Conservation (phyloP, 1,140 invertebrate genomes). For the Eriosoma lanigerum region DNA sequence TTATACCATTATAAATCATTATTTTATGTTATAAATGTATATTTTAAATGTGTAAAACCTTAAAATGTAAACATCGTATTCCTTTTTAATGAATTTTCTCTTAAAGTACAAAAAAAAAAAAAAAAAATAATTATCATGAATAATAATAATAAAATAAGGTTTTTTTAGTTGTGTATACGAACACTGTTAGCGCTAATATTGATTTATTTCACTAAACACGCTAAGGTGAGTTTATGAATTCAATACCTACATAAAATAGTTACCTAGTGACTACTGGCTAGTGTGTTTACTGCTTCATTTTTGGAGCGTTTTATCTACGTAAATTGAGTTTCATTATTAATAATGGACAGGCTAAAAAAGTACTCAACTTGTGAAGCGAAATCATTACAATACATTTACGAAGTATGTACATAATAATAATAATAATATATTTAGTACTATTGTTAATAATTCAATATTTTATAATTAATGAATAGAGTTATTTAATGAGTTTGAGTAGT, state of each 20-base stretch:
- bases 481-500: too few relatives aligned
- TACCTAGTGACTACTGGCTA: neutral
- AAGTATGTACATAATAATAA: constrained; percentile 33
- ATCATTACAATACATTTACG: constrained; percentile 34
- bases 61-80: neutral
- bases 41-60: constrained; percentile 15
- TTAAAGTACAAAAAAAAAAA: too few relatives aligned
- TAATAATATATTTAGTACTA: too few relatives aligned
- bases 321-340: neutral
- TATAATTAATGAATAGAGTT: too few relatives aligned
- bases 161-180: constrained; percentile 20
- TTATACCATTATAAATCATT: constrained; percentile 1
- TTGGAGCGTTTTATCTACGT: neutral
- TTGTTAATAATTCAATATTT: too few relatives aligned
- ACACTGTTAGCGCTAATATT: constrained; percentile 9
- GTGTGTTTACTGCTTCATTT: neutral
- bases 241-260: neutral
- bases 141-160: too few relatives aligned
- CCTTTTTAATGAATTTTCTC: neutral
- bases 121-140: too few relatives aligned
- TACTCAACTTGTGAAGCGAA: constrained; percentile 11
- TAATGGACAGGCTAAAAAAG: constrained; percentile 17
- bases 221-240: neutral
- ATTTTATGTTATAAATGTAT: neutral
- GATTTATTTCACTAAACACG: constrained; percentile 24